Base-by-base conservation (phyloP, 2,797 vertebrate species). In the Botia almorhae region DNA sequence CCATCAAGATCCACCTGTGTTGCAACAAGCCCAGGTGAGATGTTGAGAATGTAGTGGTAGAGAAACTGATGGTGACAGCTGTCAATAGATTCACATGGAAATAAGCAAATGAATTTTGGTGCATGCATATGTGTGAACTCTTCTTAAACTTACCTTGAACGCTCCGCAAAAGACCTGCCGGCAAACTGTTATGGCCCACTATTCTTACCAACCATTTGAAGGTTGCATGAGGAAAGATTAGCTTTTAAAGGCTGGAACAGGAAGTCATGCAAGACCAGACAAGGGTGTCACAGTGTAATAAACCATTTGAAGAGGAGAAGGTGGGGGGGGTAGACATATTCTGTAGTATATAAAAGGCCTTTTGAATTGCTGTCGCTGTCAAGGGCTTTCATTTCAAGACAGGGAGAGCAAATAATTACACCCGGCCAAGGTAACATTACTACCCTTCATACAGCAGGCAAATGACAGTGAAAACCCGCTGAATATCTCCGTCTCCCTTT, bases 21-120 rank as follows among this genome's bases (percentile, higher is more conserved):
- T 88, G 55, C 92, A 89, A 43, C 90, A 93, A 33, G 81, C 88
- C 53, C 92, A 84, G 90, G 93, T 93, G 83, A 76, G 50, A 43
- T 11, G 46, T 4, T 29, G 23, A 68, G 8, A 73, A 33, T 48
- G n/a, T 17, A 26, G 11, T 61, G 23, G 60, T 7, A 21, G 10
- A 13, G 5, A 19, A 50, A 11, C 53, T 50, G 7, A n/a, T 16
- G 56, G 29, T 26, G 70, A 46, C 0, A 19, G 23, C 6, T 61
- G 23, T 43, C 26, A 17, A 39, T 39, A 70, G 36, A 56, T 55
- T 39, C 10, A 23, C 68, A 29, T 63, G 4, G 63, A 43, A 72
- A 17, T 48, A 6, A n/a, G 3, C 3, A 10, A 23, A 29, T 5
- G 14, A 33, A 68, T 33, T 29, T 19, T 61, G 21, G 4, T 78